Evolutionary conservation across 2,888 invertebrate genomes (phyloP), one percentile per base, ranked within the genome.

Genomic region (Aplocera efformata): DNA sequence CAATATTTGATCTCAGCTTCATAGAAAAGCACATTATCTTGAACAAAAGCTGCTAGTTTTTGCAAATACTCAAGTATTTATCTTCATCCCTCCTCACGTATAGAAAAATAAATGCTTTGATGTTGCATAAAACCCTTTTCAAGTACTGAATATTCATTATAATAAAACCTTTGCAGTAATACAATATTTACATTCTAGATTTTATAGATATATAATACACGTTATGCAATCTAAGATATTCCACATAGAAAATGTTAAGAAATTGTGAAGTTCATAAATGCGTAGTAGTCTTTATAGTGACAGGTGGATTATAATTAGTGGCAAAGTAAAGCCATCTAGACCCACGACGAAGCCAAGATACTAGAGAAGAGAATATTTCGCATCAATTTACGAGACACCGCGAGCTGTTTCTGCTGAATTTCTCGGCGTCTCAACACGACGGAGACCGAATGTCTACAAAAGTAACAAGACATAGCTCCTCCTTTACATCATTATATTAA

Each of bases 101-200:
- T 25, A 31, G 22, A n/a, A 5, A 21, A 31, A 23, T 34, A 10
- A 34, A 33, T 34, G 24, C 25, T 10, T 7, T 20, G 10, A 9
- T n/a, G n/a, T n/a, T n/a, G n/a, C n/a, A n/a, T n/a, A n/a, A n/a
- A n/a, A n/a, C n/a, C n/a, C n/a, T n/a, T n/a, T n/a, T n/a, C n/a
- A n/a, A n/a, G n/a, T n/a, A 24, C 11, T 32, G 31, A 29, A 10
- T 36, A 21, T 42, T 37, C 8, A 41, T 47, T 48, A 48, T 40
- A 52, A 48, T 42, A 38, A 44, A 44, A 48, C 37, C 50, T 35
- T 57, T 53, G 68, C 60, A 63, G 70, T 64, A 62, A 67, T 75
- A 77, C 70, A 69, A 67, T 83, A 83, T 83, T 71, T 85, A 84
- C 84, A 84, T 49, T 68, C 67, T 67, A 68, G 39, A 50, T 70